Evolutionary conservation across 1,140 invertebrate genomes (phyloP).

Genomic region (Ceratitis capitata): DNA sequence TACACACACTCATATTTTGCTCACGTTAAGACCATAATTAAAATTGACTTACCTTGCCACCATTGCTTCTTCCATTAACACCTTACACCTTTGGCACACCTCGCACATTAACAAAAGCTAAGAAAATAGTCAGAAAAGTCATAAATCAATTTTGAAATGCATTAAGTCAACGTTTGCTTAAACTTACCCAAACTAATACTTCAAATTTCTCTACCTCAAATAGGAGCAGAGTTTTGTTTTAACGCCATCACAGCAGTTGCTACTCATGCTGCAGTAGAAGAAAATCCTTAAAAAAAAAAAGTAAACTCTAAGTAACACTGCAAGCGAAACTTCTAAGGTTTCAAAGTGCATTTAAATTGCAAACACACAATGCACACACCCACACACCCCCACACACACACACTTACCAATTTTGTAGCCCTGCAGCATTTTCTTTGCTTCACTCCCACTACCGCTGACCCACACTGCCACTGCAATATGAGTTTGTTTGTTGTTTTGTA

Average conservation of each 20-base stretch:
- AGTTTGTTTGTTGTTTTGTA: slow-evolving; percentile 5
- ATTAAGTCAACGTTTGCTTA: slow-evolving; percentile 3
- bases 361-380: not conserved
- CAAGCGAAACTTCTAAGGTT: slow-evolving; percentile 41
- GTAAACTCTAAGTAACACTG: not conserved
- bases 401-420: not conserved
- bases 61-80: not conserved
- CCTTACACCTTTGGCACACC: not conserved
- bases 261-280: not conserved
- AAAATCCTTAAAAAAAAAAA: not conserved
- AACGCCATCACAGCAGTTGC: not conserved
- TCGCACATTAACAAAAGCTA: not conserved
- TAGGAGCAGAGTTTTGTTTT: not conserved
- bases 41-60: not conserved
- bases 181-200: not conserved
- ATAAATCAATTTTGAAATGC: slow-evolving; percentile 24
- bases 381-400: not conserved
- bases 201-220: not conserved
- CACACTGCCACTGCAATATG: not conserved
- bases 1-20: not conserved
- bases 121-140: not conserved
- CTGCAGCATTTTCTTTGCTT: slow-evolving; percentile 12
- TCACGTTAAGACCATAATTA: not conserved
- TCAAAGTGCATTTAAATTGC: slow-evolving; percentile 40
- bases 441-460: not conserved